Conservation (phyloP, 1,140 invertebrate genomes). For the Belonocnema kinseyi region DNA sequence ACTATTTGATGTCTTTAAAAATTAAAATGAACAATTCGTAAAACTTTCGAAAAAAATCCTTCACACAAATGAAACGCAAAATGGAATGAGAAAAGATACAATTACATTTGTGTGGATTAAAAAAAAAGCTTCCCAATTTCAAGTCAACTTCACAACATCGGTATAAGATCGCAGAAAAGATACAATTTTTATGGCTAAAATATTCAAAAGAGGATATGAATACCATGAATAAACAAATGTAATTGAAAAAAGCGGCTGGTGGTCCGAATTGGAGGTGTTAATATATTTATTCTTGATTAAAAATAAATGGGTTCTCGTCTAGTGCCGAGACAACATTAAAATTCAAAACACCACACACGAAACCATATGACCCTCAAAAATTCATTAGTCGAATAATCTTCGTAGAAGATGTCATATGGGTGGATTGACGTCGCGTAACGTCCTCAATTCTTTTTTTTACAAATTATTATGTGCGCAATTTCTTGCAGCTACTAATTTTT, state of each 20-base stretch:
- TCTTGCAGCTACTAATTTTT: neutral
- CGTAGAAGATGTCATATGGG: neutral
- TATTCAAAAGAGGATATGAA: neutral
- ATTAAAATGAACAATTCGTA: no score
- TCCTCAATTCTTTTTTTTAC: neutral
- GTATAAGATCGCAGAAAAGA: neutral
- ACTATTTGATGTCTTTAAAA: no score
- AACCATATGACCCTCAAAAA: constrained; percentile 11
- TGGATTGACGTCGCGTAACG: neutral
- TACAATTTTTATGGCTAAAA: neutral
- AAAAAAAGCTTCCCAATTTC: neutral
- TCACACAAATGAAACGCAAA: no score
- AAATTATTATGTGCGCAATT: neutral
- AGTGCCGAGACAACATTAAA: neutral
- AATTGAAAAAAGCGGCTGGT: no score
- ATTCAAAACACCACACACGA: neutral
- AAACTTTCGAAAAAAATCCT: no score
- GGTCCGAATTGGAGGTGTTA: no score
- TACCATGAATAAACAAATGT: neutral
- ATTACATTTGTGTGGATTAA: no score
- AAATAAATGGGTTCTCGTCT: no score
- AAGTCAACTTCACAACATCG: neutral
- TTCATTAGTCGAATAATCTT: neutral
- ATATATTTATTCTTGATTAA: no score
- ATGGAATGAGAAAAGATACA: no score